Evolutionary conservation across 2,888 invertebrate species (phyloP).

Genomic region (Tineola bisselliella): DNA sequence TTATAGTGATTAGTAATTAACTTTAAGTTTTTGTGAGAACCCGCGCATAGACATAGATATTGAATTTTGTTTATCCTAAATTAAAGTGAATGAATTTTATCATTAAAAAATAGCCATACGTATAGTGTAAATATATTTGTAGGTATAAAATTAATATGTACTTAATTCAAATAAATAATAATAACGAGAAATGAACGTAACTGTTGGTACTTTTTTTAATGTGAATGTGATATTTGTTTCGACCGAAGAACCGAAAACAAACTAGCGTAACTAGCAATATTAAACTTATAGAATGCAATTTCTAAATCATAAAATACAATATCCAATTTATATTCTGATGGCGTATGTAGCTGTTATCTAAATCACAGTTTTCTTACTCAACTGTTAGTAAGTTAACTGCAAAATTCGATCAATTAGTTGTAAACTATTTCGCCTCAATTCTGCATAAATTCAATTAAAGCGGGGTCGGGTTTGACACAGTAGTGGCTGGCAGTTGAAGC

Average conservation of each 20-base stretch:
- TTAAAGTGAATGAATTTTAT: neutral
- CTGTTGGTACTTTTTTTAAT: too few species aligned
- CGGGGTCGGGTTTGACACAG: slow-evolving; percentile 17
- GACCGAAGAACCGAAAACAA: too few species aligned
- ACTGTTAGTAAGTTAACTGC: slow-evolving; percentile 19
- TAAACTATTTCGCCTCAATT: slow-evolving; percentile 45
- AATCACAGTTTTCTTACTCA: slow-evolving; percentile 3
- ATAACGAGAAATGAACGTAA: too few species aligned
- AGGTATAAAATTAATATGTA: too few species aligned
- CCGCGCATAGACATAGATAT: neutral
- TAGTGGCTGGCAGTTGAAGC: slow-evolving; percentile 17
- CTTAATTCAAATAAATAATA: too few species aligned
- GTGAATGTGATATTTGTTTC: too few species aligned
- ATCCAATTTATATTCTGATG: neutral
- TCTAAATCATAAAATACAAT: neutral
- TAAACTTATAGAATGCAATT: neutral
- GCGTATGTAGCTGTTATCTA: neutral
- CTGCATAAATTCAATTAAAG: slow-evolving; percentile 59
- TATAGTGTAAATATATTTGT: too few species aligned
- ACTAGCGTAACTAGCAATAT: too few species aligned
- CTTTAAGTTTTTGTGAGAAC: slow-evolving; percentile 49
- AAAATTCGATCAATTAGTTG: slow-evolving; percentile 53
- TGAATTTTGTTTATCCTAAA: neutral
- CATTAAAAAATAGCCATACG: too few species aligned
- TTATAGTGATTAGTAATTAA: slow-evolving; percentile 67